Conservation (phyloP, 2,113 vertebrate species). For the Periophthalmus modestus region DNA sequence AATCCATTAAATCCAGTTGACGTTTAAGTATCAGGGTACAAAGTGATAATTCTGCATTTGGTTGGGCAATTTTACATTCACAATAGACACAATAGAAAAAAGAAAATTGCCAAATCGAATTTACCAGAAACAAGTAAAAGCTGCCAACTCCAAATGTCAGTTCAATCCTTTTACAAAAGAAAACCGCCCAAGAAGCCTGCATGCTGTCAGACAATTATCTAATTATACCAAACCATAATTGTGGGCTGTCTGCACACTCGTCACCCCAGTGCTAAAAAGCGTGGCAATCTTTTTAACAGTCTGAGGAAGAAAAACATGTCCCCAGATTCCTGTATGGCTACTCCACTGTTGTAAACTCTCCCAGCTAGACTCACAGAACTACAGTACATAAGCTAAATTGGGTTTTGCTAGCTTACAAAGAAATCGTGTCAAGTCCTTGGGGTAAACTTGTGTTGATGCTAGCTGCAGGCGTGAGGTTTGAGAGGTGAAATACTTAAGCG, state of each 20-base stretch:
- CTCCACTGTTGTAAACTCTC: slow-evolving; percentile 52
- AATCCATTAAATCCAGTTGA: no score
- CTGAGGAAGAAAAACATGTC: slow-evolving; percentile 20
- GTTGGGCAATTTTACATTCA: no score
- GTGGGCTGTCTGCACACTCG: not conserved
- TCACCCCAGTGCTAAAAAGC: slow-evolving; percentile 28
- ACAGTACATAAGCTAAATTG: slow-evolving; percentile 34
- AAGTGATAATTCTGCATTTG: no score
- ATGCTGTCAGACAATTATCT: slow-evolving; percentile 7
- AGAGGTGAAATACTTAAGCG: slow-evolving; percentile 20
- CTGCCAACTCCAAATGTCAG: not conserved
- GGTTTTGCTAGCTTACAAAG: slow-evolving; percentile 41
- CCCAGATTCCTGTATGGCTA: slow-evolving; percentile 58
- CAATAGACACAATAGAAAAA: no score
- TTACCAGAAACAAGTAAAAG: not conserved
- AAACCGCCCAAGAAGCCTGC: not conserved
- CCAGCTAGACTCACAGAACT: slow-evolving; percentile 25
- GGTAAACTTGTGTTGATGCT: slow-evolving; percentile 10
- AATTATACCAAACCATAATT: slow-evolving; percentile 22
- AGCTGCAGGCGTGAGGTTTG: slow-evolving; percentile 5
- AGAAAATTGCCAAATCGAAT: not conserved
- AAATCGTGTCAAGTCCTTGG: slow-evolving; percentile 10
- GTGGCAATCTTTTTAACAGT: slow-evolving; percentile 27
- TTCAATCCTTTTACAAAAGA: not conserved
- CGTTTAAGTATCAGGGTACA: no score